Conservation (phyloP, 2,797 vertebrate species). For the Chelonia mydas region DNA sequence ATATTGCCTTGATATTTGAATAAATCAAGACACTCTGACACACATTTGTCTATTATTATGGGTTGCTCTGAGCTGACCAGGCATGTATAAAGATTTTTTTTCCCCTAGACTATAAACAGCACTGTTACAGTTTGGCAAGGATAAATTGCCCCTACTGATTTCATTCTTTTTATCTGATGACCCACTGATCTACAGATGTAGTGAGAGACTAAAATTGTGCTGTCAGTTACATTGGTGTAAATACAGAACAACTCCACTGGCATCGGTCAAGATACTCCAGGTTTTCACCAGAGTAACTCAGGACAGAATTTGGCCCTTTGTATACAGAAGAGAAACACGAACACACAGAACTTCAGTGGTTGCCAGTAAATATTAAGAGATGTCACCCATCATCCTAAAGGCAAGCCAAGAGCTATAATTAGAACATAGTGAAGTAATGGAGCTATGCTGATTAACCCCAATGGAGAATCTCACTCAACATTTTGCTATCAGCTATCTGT, state of each 20-base stretch:
- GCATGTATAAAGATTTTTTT: neutral
- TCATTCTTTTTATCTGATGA: slow-evolving; percentile 19
- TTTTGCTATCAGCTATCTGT: neutral
- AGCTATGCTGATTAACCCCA: neutral
- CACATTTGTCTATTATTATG: neutral
- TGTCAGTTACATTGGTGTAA: neutral
- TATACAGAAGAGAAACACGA: neutral
- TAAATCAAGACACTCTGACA: neutral
- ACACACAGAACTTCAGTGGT: neutral
- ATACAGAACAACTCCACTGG: neutral
- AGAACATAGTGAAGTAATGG: neutral
- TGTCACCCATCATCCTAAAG: neutral
- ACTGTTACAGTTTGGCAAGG: slow-evolving; percentile 3
- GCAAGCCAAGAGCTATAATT: neutral
- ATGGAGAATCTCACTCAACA: neutral
- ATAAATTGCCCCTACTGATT: neutral
- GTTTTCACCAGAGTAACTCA: neutral
- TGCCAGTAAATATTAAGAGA: neutral
- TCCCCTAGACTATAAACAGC: neutral
- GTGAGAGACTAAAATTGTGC: neutral
- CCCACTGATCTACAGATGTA: neutral
- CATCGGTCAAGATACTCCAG: neutral
- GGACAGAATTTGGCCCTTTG: neutral
- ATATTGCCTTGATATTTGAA: slow-evolving; percentile 30
- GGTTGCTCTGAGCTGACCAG: neutral